Conservation (phyloP, 2,113 vertebrate genomes). For the Notothenia coriiceps region DNA sequence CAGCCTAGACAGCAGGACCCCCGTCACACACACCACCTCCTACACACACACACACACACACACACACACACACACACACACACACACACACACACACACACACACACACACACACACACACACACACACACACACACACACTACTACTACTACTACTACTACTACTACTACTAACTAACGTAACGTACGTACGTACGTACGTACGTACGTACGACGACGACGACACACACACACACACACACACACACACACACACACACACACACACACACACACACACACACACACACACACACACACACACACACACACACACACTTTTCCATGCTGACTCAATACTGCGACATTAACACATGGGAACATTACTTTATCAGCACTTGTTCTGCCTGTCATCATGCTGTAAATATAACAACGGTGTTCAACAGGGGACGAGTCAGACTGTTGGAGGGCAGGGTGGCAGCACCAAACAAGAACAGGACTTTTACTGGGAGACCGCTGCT, state of each 20-base stretch:
- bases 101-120: too few species aligned
- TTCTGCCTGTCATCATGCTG: conserved; percentile 7
- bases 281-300: neutral
- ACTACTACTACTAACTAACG: too few species aligned
- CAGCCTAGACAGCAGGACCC: conserved; percentile 61
- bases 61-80: neutral
- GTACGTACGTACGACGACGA: too few species aligned
- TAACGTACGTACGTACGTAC: too few species aligned
- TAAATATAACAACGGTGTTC: too few species aligned
- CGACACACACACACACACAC: neutral
- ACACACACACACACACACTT: conserved; percentile 1
- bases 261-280: neutral
- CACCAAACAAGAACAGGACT: too few species aligned
- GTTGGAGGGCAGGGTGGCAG: too few species aligned
- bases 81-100: too few species aligned
- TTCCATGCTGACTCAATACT: conserved; percentile 58
- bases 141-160: too few species aligned
- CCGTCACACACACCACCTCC: neutral
- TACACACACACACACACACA: conserved; percentile 1
- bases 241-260: neutral
- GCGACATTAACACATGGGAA: conserved; percentile 44
- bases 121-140: too few species aligned
- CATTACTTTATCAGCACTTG: conserved; percentile 30
- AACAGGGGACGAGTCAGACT: too few species aligned
- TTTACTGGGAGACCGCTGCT: too few species aligned